A percentile compares a stretch with the other conserved stretches of the same genome.
Evolutionary conservation across 2,888 invertebrate genomes (phyloP).

Genomic region (Abrostola tripartita): DNA sequence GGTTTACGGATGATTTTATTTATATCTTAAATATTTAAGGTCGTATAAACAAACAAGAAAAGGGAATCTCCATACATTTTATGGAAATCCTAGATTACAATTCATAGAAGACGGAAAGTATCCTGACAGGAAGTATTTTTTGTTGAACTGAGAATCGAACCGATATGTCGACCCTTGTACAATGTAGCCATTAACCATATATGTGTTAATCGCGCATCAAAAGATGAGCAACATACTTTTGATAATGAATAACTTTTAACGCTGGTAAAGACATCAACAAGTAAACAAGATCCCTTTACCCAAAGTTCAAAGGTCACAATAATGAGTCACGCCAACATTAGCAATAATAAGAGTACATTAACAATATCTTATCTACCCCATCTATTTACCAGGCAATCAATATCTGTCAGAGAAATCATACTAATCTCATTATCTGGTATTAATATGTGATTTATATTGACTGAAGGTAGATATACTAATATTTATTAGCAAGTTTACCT

Average conservation of each 20-base stretch:
- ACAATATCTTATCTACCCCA: slow-evolving; percentile 53
- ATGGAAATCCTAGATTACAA: no score
- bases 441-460: slow-evolving; percentile 77
- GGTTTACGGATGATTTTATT: no score
- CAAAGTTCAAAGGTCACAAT: slow-evolving; percentile 15
- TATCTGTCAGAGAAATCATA: slow-evolving; percentile 72
- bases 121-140: no score
- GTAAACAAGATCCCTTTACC: slow-evolving; percentile 15
- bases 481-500: slow-evolving; percentile 60
- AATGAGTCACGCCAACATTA: slow-evolving; percentile 29
- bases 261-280: neutral
- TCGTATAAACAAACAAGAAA: no score
- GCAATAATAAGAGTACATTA: slow-evolving; percentile 43
- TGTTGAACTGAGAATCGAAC: no score
- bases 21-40: no score
- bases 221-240: no score
- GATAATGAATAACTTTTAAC: neutral
- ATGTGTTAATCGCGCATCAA: no score
- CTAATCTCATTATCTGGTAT: slow-evolving; percentile 71
- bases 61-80: no score
- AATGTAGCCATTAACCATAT: no score
- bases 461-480: slow-evolving; percentile 62
- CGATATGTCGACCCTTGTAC: no score
- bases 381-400: slow-evolving; percentile 62
- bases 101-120: no score